Percentiles rank a stretch among this genome's conserved stretches.
phyloP scores from a whole-genome alignment of 2,797 vertebrate species.

The Syndactyla subalaris region DNA sequence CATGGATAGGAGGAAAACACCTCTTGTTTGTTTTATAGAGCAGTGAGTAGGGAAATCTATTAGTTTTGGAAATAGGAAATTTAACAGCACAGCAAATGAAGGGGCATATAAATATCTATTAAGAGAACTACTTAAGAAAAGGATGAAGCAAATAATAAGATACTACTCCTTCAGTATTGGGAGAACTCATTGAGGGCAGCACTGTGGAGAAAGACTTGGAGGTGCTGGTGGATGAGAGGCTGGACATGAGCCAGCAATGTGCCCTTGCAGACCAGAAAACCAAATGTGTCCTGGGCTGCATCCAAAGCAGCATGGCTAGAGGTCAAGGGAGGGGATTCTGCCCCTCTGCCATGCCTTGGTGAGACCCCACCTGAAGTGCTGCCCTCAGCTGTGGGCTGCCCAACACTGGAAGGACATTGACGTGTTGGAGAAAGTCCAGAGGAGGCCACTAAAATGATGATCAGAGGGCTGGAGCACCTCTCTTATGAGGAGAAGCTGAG shows the following conservation, averaged over 20 bases:
- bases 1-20: not conserved
- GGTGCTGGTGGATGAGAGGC: not conserved
- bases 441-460: not conserved
- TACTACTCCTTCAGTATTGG: not conserved
- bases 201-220: not conserved
- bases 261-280: fast-evolving
- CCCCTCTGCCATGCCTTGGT: not conserved
- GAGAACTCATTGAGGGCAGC: not conserved
- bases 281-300: fast-evolving
- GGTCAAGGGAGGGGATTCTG: not conserved
- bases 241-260: not conserved
- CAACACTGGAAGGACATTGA: not conserved
- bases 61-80: not conserved
- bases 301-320: fast-evolving
- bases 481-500: not conserved
- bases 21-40: not conserved
- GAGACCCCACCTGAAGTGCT: not conserved
- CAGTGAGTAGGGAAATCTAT: not conserved
- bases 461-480: not conserved
- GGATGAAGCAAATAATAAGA: not conserved
- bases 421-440: fast-evolving
- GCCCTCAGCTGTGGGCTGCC: not conserved
- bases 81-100: not conserved
- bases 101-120: not conserved
- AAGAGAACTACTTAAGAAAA: not conserved